A percentile compares a stretch with the other conserved stretches of the same genome.
phyloP scores from a whole-genome alignment of 2,888 invertebrate species.

The Cerceris rybyensis region DNA sequence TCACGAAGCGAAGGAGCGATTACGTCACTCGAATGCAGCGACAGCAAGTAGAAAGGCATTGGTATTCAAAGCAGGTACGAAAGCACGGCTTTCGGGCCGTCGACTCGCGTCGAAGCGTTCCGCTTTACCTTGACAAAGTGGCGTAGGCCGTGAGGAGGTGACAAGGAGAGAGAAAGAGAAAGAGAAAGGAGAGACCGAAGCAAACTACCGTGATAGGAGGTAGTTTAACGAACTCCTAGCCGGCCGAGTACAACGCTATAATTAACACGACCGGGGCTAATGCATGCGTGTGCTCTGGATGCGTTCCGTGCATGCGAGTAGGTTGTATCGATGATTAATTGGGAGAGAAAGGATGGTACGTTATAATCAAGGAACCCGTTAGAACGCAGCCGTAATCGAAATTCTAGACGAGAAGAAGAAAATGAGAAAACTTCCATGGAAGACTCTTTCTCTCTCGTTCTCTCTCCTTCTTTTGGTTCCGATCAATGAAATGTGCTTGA shows the following conservation, averaged over 20 bases:
- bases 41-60: conserved; percentile 24
- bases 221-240: conserved; percentile 35
- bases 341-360: conserved; percentile 22
- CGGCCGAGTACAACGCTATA: conserved; percentile 17
- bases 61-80: conserved; percentile 35
- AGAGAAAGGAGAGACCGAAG: neutral
- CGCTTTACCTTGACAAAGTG: conserved; percentile 12
- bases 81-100: conserved; percentile 27
- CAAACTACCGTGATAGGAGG: conserved; percentile 27
- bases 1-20: conserved; percentile 21
- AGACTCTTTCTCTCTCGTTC: no score
- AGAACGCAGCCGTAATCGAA: no score
- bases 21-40: conserved; percentile 17
- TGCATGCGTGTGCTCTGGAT: conserved; percentile 30
- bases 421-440: no score
- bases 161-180: conserved; percentile 17
- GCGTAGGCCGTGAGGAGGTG: neutral
- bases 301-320: conserved; percentile 38
- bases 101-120: conserved; percentile 8
- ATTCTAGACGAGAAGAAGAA: no score
- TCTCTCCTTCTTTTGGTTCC: no score
- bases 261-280: conserved; percentile 24
- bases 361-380: conserved; percentile 15
- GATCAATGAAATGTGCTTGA: no score
- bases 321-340: conserved; percentile 12